Conservation (phyloP, 1,140 invertebrate species). For the Microplitis mediator region DNA sequence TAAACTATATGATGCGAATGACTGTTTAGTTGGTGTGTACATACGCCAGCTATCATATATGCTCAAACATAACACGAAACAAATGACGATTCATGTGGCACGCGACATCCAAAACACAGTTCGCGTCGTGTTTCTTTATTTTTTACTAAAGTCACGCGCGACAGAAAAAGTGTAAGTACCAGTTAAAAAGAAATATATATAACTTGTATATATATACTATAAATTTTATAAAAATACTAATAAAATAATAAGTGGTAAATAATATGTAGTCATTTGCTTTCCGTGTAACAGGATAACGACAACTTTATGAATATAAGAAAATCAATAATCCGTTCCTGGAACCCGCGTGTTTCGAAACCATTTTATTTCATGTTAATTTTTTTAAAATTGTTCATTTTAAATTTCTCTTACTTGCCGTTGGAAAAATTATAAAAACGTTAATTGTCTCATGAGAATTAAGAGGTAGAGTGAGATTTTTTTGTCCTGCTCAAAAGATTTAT, state of each 20-base stretch:
- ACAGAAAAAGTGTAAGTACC: neutral
- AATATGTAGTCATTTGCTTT: constrained; percentile 50
- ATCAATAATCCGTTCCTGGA: constrained; percentile 40
- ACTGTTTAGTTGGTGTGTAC: neutral
- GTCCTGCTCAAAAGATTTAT: neutral
- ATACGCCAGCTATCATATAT: constrained; percentile 7
- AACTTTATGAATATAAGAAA: constrained; percentile 29
- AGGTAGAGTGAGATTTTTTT: neutral
- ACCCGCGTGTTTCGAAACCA: neutral
- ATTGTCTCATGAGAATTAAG: constrained; percentile 2
- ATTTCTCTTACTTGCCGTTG: too few species aligned
- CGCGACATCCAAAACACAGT: constrained; percentile 50
- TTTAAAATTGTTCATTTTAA: neutral
- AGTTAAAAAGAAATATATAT: too few species aligned
- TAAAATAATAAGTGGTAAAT: constrained; percentile 33
- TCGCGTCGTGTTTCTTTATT: constrained; percentile 40
- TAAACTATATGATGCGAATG: neutral
- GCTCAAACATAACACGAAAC: constrained; percentile 48
- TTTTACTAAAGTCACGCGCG: constrained; percentile 31
- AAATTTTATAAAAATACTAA: neutral
- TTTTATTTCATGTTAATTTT: neutral
- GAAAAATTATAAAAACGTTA: neutral
- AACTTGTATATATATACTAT: too few species aligned
- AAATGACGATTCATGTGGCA: constrained; percentile 56
- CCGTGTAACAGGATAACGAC: constrained; percentile 47